Evolutionary conservation across 2,113 vertebrate genomes (phyloP), one percentile per base, ranked within the genome.

Genomic region (Thinocorus orbignyianus): DNA sequence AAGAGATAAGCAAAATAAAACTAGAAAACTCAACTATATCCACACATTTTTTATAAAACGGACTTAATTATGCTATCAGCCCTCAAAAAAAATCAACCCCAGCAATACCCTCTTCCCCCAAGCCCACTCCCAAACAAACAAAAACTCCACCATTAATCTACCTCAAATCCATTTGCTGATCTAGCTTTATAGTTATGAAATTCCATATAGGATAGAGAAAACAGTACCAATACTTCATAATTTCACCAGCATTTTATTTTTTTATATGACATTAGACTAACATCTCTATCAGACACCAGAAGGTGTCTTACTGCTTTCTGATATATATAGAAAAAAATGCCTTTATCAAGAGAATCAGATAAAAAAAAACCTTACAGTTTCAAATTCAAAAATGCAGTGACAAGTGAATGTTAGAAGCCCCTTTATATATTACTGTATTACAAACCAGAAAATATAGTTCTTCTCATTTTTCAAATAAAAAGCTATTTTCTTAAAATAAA

Each of bases 31-130:
- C 16, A 60, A 28, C 16, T n/a, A 19, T 7, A 20, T n/a, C 31
- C 28, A 49, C 10, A 48, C 0, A 39, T 4, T 6, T 64, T 41
- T 49, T 54, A 44, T 5, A 87, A 74, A 91, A 64, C 4, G 46
- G 15, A 39, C 28, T 61, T 41, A 65, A 49, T 70, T 35, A 33
- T 66, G 28, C 16, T 65, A 24, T 46, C 24, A 46, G 5, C 7
- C 12, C 20, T 57, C n/a, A 5, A 65, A 76, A 73, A n/a, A 19
- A 2, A 3, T 5, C 49, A 28, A 58, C 20, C 25, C 30, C 6
- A 25, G 17, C 7, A 28, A 26, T 37, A 20, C 26, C 9, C 0
- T 6, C 10, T 7, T 20, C 30, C 24, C 17, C 1, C 8, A 18
- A 19, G 26, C 17, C 22, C 30, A 6, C 0, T n/a, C 11, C 16